Base-by-base conservation (phyloP, 2,888 invertebrate genomes). In the Orthosia gracilis region DNA sequence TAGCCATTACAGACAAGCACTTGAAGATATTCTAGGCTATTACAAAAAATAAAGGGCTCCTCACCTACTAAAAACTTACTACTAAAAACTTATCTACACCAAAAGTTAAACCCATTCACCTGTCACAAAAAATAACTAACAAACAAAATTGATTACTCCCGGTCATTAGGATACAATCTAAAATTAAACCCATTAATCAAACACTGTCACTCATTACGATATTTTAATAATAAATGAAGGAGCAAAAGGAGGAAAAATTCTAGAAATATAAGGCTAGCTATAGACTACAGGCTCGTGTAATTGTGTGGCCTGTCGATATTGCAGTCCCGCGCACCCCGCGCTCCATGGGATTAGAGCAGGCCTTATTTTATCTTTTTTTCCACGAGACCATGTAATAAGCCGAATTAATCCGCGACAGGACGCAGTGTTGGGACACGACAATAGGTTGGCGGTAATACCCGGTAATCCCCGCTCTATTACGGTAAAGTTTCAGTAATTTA, bases 231-330 rank as follows among this genome's bases (percentile, higher is more conserved):
- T 76, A 80, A 86, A 54, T 54, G 72, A 69, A 78, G 63, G 64
- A 76, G 67, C 21, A 64, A 18, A 52, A 73, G 69, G 74, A 69
- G 73, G 78, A 73, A 82, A 76, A 80, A 76, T 52, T 21, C 58
- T 66, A 67, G 63, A 76, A 69, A 81, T 73, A 80, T 85, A 85
- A 85, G 67, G 79, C 61, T 80, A 69, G 76, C 72, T 81, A 73
- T 64, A 70, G 69, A 69, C 66, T 69, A 69, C 54, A 73, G 67
- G 70, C 69, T 76, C 78, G 71, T 88, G 89, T 92, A 90, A 91
- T 91, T 89, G 90, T 88, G 88, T 84, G 65, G 87, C 84, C 86
- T 89, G 91, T 90, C 92, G 89, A 91, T 92, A 92, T 91, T 91
- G 89, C 91, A 89, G 82, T 83, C 83, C 72, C 82, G 73, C 70